Evolutionary conservation across 2,113 vertebrate genomes (phyloP).

Genomic region (Nothocercus nigrocapillus): DNA sequence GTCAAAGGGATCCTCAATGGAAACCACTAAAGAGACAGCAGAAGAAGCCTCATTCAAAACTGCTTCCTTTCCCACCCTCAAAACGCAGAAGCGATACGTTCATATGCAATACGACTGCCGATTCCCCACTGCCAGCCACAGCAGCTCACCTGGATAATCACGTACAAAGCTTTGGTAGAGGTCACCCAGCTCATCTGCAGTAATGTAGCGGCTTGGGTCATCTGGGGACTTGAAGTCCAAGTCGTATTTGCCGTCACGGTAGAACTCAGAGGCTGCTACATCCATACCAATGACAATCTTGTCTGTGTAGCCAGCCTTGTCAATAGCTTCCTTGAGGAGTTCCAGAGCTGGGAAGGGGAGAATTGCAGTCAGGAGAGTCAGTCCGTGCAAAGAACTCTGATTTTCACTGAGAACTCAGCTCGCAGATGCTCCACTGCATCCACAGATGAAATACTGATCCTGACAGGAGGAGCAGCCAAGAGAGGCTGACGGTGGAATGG

Average conservation of each 20-base stretch:
- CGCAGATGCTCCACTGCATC: not conserved
- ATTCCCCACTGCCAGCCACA: not conserved
- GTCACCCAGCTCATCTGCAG: slow-evolving; percentile 85
- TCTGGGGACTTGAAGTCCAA: slow-evolving; percentile 93
- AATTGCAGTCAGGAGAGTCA: not conserved
- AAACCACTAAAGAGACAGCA: slow-evolving; percentile 82
- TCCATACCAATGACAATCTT: slow-evolving; percentile 97
- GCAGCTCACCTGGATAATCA: slow-evolving; percentile 89
- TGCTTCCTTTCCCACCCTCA: not conserved
- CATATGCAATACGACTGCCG: not conserved
- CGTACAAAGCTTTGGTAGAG: slow-evolving; percentile 94
- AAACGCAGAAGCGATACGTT: accelerated
- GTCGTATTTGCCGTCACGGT: slow-evolving; percentile 90
- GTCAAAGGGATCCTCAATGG: slow-evolving; percentile 94
- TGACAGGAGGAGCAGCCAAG: not conserved
- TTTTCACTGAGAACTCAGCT: not conserved
- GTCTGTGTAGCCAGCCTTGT: slow-evolving; percentile 90
- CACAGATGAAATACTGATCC: not conserved
- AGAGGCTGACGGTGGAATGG: not conserved
- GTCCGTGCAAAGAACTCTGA: not conserved
- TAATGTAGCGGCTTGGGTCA: slow-evolving; percentile 89
- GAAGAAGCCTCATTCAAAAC: not conserved
- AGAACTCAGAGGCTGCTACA: slow-evolving; percentile 91
- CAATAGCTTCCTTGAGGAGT: slow-evolving; percentile 92
- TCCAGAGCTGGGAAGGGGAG: slow-evolving; percentile 82